These are phyloP conservation scores for Spea bombifrons DNA, from an alignment of 2,113 vertebrate genomes.

Conservation along the genomic window DNA sequence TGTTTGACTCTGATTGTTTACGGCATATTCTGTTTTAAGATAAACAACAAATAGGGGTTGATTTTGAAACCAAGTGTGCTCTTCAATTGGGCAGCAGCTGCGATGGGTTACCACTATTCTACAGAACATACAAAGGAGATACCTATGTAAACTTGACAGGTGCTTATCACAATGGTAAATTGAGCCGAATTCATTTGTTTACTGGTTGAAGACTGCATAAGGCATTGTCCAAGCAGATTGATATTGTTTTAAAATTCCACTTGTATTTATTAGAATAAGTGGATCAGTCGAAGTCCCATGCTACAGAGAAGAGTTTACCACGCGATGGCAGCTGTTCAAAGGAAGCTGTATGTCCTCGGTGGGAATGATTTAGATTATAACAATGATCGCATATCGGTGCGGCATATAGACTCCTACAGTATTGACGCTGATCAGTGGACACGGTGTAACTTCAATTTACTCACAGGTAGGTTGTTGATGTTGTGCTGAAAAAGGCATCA, in stretches of 20 bases:
- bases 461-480: constrained; percentile 74
- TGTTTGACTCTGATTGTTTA: too few species aligned
- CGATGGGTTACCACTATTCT: too few species aligned
- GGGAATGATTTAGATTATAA: constrained; percentile 96
- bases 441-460: constrained; percentile 86
- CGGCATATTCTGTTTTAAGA: too few species aligned
- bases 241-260: neutral
- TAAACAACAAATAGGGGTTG: too few species aligned
- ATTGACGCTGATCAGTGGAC: constrained; percentile 94
- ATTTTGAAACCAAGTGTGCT: too few species aligned
- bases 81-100: too few species aligned
- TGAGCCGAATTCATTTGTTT: too few species aligned
- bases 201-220: neutral
- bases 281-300: constrained; percentile 90
- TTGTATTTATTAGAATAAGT: constrained; percentile 78
- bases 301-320: constrained; percentile 93
- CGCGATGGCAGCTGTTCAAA: constrained; percentile 89
- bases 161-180: too few species aligned
- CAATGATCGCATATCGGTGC: constrained; percentile 91
- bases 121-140: too few species aligned
- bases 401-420: constrained; percentile 91
- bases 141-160: too few species aligned
- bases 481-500: too few species aligned
- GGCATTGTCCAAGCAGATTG: neutral
- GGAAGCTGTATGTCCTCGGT: constrained; percentile 89